Evolutionary conservation across 2,797 vertebrate genomes (phyloP), one percentile per base, ranked within the genome.

Genomic region (Danio aesculapii): DNA sequence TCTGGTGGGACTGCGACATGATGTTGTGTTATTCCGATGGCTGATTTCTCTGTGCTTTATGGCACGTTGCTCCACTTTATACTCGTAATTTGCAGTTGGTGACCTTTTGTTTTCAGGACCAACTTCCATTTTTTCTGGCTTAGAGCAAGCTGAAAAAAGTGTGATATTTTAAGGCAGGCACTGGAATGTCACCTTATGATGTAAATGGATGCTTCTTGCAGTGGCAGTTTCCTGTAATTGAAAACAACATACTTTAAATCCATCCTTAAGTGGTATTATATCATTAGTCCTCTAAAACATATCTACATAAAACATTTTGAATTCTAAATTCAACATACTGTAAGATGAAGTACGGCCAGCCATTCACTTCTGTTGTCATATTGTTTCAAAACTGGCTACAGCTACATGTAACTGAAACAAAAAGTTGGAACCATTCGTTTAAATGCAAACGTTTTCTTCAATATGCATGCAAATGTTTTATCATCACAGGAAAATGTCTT

Each of bases 1-100:
- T 83, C 91, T 89, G 0, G 90, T 87, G 0, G 90, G 94, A 85
- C 93, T 95, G 39, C 94, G 90, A 55, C 94, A 95, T 5, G 85
- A 91, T 11, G 94, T 95, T 14, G 85, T 80, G 30, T 95, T 95
- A 89, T 93, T 93, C 1, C 93, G 91, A 76, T 92, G 90, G 75
- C 93, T 84, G 17, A 94, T 88, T 81, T 86, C 80, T 84, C 93
- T 89, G 16, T 88, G 92, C 84, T 88, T 93, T 83, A 89, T 86
- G 1, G 93, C 93, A 83, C 94, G 90, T 74, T 87, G 61, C 61
- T 92, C 90, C n/a, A 83, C 52, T 76, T 89, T 91, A 53, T 77
- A 77, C 79, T 95, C 94, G 68, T 93, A 94, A 30, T 86, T 84
- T 72, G 82, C 89, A 44, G 61, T 67, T 6, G 84, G 84, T n/a